These are phyloP conservation scores for Diabrotica balteata DNA, from an alignment of 2,888 invertebrate genomes.

Conservation along the genomic window DNA sequence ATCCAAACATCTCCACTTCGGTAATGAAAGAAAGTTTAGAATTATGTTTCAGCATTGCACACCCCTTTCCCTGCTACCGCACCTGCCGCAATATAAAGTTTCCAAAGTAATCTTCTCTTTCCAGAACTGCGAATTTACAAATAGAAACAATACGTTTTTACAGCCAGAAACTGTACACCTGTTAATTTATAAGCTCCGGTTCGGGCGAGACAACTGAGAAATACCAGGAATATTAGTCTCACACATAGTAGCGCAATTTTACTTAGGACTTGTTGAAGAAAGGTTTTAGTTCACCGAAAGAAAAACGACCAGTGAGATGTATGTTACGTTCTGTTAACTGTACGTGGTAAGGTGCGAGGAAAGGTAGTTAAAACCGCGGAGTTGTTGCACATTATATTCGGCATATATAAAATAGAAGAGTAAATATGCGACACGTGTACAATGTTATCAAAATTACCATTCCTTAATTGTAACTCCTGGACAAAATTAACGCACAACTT, in stretches of 20 bases:
- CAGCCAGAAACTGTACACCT: conserved; percentile 36
- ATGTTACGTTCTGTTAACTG: too few relatives aligned
- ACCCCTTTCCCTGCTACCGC: conserved; percentile 9
- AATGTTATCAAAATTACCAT: too few relatives aligned
- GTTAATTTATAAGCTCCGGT: conserved; percentile 37
- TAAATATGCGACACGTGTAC: too few relatives aligned
- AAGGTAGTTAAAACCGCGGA: too few relatives aligned
- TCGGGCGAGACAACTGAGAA: conserved; percentile 18
- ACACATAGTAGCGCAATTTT: conserved; percentile 5
- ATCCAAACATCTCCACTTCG: background rate
- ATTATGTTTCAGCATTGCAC: conserved; percentile 31
- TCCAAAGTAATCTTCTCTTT: conserved; percentile 34
- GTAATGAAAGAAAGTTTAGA: conserved; percentile 24
- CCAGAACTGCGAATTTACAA: conserved; percentile 32
- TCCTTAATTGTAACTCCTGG: too few relatives aligned
- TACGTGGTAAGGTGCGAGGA: too few relatives aligned
- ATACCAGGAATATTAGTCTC: conserved; percentile 2
- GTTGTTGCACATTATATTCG: too few relatives aligned
- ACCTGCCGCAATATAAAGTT: conserved; percentile 32
- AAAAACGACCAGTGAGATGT: too few relatives aligned
- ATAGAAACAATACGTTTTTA: conserved; percentile 28
- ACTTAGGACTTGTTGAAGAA: background rate
- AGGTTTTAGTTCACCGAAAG: too few relatives aligned
- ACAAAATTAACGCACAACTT: too few relatives aligned
- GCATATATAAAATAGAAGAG: too few relatives aligned